These are phyloP conservation scores for Falcunculus frontatus DNA, from an alignment of 2,113 vertebrate species.

Conservation along the genomic window DNA sequence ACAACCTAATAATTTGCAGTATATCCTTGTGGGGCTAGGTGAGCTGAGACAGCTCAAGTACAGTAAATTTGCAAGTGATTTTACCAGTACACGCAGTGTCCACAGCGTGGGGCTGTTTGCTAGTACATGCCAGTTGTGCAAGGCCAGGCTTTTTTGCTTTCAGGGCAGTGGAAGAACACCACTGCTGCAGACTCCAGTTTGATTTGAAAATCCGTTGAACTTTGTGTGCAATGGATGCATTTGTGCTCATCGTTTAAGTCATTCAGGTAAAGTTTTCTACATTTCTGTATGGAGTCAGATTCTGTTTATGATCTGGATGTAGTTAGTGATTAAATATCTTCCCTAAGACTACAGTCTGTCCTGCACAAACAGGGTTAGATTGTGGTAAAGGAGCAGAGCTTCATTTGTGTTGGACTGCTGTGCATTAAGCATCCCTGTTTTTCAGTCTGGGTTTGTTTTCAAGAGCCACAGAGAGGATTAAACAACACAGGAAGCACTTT, in stretches of 20 bases:
- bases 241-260: not conserved
- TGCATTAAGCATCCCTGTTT: not conserved
- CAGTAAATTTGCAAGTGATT: not conserved
- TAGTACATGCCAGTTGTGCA: not conserved
- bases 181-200: not conserved
- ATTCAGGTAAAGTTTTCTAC: not conserved
- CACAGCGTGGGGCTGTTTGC: slow-evolving; percentile 43
- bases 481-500: not conserved
- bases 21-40: not conserved
- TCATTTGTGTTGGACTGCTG: not conserved
- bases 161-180: not conserved
- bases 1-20: not conserved
- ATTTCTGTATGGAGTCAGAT: not conserved
- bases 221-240: not conserved
- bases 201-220: not conserved
- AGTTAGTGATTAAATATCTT: not conserved
- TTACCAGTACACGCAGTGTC: not conserved
- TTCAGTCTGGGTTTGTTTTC: not conserved
- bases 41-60: not conserved
- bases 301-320: not conserved
- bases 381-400: not conserved
- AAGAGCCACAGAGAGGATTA: not conserved
- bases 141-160: not conserved
- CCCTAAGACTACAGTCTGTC: not conserved
- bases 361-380: not conserved